Evolutionary conservation across 2,113 vertebrate species (phyloP).

Genomic region (Pavo muticus): DNA sequence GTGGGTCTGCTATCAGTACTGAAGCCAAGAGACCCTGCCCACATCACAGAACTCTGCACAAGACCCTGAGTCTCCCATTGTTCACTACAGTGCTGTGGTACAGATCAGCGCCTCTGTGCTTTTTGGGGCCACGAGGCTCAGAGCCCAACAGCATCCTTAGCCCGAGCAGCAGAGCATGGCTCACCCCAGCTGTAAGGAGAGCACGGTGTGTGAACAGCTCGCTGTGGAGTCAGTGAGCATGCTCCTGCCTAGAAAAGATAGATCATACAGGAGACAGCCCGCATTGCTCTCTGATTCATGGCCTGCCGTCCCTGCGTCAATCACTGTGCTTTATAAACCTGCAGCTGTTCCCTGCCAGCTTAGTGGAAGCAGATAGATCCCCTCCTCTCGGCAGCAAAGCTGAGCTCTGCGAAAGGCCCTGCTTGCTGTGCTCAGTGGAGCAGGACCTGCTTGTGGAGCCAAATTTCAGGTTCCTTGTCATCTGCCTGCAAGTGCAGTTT

Average conservation of each 20-base stretch:
- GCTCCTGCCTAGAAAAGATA: conserved; percentile 14
- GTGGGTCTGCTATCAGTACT: not conserved
- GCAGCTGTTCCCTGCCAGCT: conserved; percentile 50
- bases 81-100: not conserved
- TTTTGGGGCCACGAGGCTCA: not conserved
- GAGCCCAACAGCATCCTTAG: not conserved
- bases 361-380: not conserved
- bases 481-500: not conserved
- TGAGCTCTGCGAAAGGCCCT: not conserved
- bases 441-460: not conserved
- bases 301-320: not conserved
- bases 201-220: not conserved
- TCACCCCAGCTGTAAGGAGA: not conserved
- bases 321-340: conserved; percentile 20
- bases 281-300: conserved; percentile 57
- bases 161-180: not conserved
- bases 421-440: rapidly evolving
- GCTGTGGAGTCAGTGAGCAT: not conserved
- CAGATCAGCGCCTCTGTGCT: not conserved
- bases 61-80: not conserved
- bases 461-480: not conserved
- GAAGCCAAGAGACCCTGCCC: not conserved
- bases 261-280: conserved; percentile 25
- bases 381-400: not conserved
- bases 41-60: not conserved